These are phyloP conservation scores for Cephalotes varians DNA, from an alignment of 2,888 invertebrate genomes.

Conservation along the genomic window DNA sequence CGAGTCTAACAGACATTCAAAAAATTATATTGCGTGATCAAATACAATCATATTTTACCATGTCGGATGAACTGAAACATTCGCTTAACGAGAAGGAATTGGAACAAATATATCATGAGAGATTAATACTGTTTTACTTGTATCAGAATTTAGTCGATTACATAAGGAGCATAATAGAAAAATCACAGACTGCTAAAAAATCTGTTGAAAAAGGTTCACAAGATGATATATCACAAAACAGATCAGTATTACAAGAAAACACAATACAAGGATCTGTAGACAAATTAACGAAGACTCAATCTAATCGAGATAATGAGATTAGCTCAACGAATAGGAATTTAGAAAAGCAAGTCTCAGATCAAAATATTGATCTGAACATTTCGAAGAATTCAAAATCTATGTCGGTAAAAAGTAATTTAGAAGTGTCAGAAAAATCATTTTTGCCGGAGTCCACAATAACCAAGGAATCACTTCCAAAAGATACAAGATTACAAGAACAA, in stretches of 20 bases:
- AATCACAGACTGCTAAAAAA: neutral
- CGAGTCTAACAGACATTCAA: conserved; percentile 42
- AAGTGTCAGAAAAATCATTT: neutral
- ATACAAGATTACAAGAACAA: neutral
- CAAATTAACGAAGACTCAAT: neutral
- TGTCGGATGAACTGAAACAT: neutral
- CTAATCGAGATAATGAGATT: neutral
- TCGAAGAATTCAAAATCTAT: neutral
- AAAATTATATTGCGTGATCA: conserved; percentile 43
- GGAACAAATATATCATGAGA: neutral
- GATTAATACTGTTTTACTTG: neutral
- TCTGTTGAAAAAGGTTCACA: neutral
- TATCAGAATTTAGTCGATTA: neutral
- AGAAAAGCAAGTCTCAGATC: neutral
- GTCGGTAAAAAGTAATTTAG: neutral
- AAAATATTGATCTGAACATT: no score
- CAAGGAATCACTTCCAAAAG: neutral
- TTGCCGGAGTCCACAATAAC: neutral
- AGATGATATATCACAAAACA: neutral
- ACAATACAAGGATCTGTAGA: neutral
- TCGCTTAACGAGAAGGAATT: neutral
- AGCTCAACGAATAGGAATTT: neutral
- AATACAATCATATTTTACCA: conserved; percentile 11
- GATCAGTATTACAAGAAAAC: neutral
- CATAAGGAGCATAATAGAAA: no score